phyloP scores from a whole-genome alignment of 2,113 vertebrate genomes.

The Salvelinus alpinus region DNA sequence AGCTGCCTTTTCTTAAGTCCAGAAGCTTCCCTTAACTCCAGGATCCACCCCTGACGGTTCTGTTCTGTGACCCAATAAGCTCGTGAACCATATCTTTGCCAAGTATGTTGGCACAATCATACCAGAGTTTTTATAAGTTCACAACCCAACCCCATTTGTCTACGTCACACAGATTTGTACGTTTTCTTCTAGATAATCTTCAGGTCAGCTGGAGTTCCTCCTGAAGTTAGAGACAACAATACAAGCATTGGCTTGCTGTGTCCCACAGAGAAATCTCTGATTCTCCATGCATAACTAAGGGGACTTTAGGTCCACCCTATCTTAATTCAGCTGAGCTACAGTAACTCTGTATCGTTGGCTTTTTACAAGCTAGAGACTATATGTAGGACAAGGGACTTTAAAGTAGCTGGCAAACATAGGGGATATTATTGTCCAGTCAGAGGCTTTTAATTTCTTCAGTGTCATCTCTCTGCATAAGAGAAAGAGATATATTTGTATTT shows the following conservation, averaged over 20 bases:
- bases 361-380: not conserved
- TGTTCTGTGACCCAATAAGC: constrained; percentile 20
- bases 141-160: not conserved
- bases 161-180: not conserved
- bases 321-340: not conserved
- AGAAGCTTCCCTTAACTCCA: constrained; percentile 14
- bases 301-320: not conserved
- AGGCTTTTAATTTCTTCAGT: too few relatives aligned
- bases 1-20: constrained; percentile 29
- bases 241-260: constrained; percentile 36
- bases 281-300: constrained; percentile 10
- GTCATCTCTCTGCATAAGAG: too few relatives aligned
- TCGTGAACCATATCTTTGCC: constrained; percentile 8
- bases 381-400: not conserved
- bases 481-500: too few relatives aligned
- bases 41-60: not conserved
- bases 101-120: constrained; percentile 10
- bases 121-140: constrained; percentile 17
- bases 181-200: not conserved
- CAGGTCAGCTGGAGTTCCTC: constrained; percentile 3
- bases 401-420: not conserved
- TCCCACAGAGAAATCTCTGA: constrained; percentile 15
- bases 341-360: not conserved
- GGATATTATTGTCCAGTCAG: too few relatives aligned
- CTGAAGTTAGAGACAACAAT: constrained; percentile 12